A percentile compares a stretch with the other conserved stretches of the same genome.
Conservation (phyloP, 2,797 vertebrate species). For the Denticeps clupeoides region DNA sequence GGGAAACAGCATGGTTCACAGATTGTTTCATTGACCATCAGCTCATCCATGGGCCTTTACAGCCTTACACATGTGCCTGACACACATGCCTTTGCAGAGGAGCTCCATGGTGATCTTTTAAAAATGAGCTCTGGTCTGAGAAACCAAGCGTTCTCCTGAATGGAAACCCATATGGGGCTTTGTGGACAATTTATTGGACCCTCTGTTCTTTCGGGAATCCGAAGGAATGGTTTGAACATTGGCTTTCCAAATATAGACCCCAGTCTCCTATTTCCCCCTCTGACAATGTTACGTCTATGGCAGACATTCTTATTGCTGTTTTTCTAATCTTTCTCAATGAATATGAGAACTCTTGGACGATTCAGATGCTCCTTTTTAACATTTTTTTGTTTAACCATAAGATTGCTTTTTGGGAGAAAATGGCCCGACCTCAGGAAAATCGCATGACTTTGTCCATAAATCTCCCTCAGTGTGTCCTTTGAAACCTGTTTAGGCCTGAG, state of each 20-base stretch:
- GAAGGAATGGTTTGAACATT: slow-evolving; percentile 20
- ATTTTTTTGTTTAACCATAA: background rate
- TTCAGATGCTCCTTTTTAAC: background rate
- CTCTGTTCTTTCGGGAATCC: slow-evolving; percentile 18
- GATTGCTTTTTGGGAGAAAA: background rate
- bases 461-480: slow-evolving; percentile 13
- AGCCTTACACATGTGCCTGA: no score
- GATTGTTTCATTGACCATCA: slow-evolving; percentile 8
- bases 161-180: slow-evolving; percentile 20
- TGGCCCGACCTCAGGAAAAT: slow-evolving; percentile 8
- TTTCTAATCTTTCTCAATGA: background rate
- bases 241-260: slow-evolving; percentile 27
- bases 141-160: slow-evolving; percentile 17
- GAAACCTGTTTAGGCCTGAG: slow-evolving; percentile 6
- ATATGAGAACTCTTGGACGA: background rate
- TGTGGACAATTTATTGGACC: slow-evolving; percentile 18
- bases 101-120: slow-evolving; percentile 10
- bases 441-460: slow-evolving; percentile 25
- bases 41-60: slow-evolving; percentile 4
- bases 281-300: slow-evolving; percentile 23
- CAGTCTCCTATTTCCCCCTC: background rate
- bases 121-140: slow-evolving; percentile 9
- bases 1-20: background rate
- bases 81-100: background rate
- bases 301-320: slow-evolving; percentile 18